phyloP scores from a whole-genome alignment of 2,113 vertebrate species.

The Lepus americanus region DNA sequence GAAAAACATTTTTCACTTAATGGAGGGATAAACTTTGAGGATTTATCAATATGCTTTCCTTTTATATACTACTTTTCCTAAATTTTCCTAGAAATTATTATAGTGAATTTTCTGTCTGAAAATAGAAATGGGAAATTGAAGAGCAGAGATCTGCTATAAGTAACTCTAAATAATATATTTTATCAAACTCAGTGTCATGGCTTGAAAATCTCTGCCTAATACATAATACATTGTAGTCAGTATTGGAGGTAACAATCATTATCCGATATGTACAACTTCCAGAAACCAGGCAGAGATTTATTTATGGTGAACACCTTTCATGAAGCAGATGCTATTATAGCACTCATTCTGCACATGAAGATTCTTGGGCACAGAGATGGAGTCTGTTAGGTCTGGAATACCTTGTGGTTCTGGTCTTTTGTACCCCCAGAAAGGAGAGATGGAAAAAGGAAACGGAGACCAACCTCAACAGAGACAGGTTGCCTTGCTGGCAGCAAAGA shows the following conservation, averaged over 20 bases:
- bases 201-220: background rate
- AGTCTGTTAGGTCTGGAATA: no score
- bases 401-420: no score
- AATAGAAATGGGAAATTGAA: background rate
- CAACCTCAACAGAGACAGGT: no score
- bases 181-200: background rate
- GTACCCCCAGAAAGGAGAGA: no score
- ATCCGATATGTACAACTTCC: background rate
- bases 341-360: background rate
- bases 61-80: background rate
- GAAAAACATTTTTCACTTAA: background rate
- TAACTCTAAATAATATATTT: slow-evolving; percentile 1
- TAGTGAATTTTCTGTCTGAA: background rate
- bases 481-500: no score
- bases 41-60: background rate
- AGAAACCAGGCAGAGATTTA: background rate
- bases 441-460: no score
- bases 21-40: background rate
- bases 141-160: background rate
- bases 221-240: background rate
- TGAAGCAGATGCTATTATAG: background rate
- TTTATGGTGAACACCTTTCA: background rate
- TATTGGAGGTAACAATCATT: background rate
- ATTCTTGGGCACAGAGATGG: background rate
- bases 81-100: background rate